These are phyloP conservation scores for Gastrophysa polygoni DNA, from an alignment of 2,888 invertebrate species.

Conservation along the genomic window DNA sequence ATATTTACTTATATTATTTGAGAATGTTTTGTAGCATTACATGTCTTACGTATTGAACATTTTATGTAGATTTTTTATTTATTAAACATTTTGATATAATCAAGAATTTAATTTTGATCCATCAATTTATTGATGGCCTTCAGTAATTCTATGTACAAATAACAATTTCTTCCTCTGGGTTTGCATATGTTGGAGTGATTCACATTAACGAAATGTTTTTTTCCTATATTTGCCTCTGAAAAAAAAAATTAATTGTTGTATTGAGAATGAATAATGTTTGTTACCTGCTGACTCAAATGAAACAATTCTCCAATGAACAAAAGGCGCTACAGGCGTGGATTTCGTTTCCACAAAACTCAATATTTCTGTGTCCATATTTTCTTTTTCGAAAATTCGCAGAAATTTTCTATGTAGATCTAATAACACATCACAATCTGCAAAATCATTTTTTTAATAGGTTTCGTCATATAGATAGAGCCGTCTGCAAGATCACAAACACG, in stretches of 20 bases:
- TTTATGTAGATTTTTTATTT: conserved; percentile 43
- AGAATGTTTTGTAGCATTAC: conserved; percentile 22
- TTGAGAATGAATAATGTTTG: too few species aligned
- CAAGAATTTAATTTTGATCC: not conserved
- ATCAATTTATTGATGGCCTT: not conserved
- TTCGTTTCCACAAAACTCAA: not conserved
- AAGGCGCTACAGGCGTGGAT: not conserved
- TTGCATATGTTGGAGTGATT: not conserved
- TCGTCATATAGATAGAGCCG: too few species aligned
- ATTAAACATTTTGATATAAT: conserved; percentile 42
- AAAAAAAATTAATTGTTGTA: not conserved
- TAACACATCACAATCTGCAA: not conserved
- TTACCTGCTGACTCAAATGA: not conserved
- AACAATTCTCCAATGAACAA: not conserved
- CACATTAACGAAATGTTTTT: not conserved
- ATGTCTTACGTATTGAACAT: conserved; percentile 37
- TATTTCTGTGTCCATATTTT: not conserved
- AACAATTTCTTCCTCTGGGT: not conserved
- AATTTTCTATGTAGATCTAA: not conserved
- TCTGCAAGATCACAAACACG: too few species aligned
- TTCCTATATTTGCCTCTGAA: not conserved
- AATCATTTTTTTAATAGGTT: too few species aligned
- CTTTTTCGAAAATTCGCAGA: not conserved
- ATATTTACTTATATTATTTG: conserved; percentile 11
- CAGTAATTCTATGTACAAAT: not conserved